Percentiles rank a stretch among this genome's conserved stretches.
Evolutionary conservation across 2,797 vertebrate genomes (phyloP).

Genomic region (Takifugu ocellatus): DNA sequence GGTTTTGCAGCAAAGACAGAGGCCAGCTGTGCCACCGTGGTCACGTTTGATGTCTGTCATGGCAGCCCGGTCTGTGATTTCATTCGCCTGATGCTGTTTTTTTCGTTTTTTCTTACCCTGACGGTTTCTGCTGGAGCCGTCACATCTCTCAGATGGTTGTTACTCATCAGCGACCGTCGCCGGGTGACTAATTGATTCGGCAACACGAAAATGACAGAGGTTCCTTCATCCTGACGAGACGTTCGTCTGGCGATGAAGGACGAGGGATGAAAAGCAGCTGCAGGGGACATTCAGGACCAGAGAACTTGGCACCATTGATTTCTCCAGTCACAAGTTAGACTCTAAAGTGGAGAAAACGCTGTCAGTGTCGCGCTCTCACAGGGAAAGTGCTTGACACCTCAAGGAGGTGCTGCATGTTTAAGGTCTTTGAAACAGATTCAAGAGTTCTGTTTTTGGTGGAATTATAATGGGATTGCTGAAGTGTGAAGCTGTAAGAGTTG

Average conservation of each 20-base stretch:
- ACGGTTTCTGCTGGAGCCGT: too few species aligned
- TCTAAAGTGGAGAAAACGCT: not conserved
- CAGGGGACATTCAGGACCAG: not conserved
- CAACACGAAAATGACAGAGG: too few species aligned
- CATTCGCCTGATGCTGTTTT: not conserved
- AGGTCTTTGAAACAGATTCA: not conserved
- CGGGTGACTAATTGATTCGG: too few species aligned
- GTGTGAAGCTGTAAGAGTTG: too few species aligned
- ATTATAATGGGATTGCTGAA: too few species aligned
- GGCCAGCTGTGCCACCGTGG: not conserved
- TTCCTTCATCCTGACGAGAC: not conserved
- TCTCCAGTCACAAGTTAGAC: not conserved
- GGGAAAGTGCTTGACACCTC: not conserved
- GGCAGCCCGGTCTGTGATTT: not conserved
- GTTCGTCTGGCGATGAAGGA: not conserved
- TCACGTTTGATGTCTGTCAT: not conserved
- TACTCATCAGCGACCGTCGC: too few species aligned
- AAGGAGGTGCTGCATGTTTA: not conserved
- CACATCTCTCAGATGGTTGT: too few species aligned
- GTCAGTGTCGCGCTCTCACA: not conserved
- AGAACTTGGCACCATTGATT: not conserved
- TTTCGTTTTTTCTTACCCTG: too few species aligned
- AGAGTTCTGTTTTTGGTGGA: too few species aligned
- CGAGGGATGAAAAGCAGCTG: not conserved
- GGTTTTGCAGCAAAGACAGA: not conserved